Percentiles rank a stretch among this genome's conserved stretches.
phyloP scores from a whole-genome alignment of 2,888 invertebrate species.

The Salticus scenicus region DNA sequence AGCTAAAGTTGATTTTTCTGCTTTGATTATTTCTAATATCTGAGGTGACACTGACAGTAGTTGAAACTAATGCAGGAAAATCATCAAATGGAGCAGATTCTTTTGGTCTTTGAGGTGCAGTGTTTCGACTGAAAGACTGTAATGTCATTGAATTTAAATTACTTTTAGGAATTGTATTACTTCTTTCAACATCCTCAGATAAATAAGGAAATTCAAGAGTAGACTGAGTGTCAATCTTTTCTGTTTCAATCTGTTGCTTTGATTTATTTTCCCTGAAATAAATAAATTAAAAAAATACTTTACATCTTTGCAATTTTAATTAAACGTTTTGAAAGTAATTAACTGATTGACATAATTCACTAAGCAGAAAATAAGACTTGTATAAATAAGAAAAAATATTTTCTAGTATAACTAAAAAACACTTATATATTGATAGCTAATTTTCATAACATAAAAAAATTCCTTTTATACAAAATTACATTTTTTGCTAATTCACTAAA shows the following conservation, averaged over 20 bases:
- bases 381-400: too few species aligned
- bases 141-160: constrained; percentile 21
- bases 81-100: constrained; percentile 67
- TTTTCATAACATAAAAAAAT: too few species aligned
- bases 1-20: constrained; percentile 41
- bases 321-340: too few species aligned
- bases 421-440: too few species aligned
- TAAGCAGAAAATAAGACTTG: too few species aligned
- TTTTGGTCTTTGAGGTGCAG: constrained; percentile 10
- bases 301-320: too few species aligned
- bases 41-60: background rate
- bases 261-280: constrained; percentile 21
- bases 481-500: too few species aligned
- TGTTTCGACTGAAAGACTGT: constrained; percentile 39
- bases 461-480: too few species aligned
- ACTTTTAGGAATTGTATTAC: background rate
- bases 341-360: too few species aligned
- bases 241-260: constrained; percentile 14
- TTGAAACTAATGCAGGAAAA: constrained; percentile 68
- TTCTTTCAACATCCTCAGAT: constrained; percentile 35
- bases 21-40: constrained; percentile 15
- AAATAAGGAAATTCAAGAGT: constrained; percentile 62
- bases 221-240: constrained; percentile 47
- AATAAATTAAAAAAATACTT: too few species aligned
- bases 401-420: too few species aligned